Percentiles rank a stretch among this genome's conserved stretches.
phyloP scores from a whole-genome alignment of 1,140 invertebrate genomes.

The Drosophila dunni region DNA sequence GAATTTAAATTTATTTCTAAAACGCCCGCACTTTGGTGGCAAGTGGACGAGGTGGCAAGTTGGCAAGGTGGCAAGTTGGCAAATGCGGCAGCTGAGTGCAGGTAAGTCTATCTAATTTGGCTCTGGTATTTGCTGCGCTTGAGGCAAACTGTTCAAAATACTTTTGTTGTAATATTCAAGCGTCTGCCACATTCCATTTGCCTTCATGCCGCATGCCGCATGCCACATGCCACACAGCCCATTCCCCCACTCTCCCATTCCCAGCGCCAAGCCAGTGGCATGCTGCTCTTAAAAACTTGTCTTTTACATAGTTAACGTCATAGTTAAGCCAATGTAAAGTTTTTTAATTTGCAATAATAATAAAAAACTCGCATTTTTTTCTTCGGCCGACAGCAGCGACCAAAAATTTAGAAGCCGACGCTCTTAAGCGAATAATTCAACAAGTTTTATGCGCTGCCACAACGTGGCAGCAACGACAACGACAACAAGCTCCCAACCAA shows the following conservation, averaged over 20 bases:
- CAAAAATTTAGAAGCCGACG: conserved; percentile 32
- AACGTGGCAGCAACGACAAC: conserved; percentile 26
- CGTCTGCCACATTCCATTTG: conserved; percentile 39
- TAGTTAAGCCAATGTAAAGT: conserved; percentile 80
- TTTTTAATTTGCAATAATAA: conserved; percentile 83
- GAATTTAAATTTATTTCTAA: conserved; percentile 70
- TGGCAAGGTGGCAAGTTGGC: conserved; percentile 3
- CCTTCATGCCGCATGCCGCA: neutral
- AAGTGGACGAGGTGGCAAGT: neutral
- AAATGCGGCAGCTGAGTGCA: conserved; percentile 17
- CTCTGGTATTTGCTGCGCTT: conserved; percentile 56
- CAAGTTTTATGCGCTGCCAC: conserved; percentile 74
- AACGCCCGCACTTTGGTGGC: conserved; percentile 26
- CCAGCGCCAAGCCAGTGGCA: neutral
- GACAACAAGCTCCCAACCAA: too few species aligned
- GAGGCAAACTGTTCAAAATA: conserved; percentile 73
- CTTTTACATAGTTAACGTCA: conserved; percentile 75
- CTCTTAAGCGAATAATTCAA: conserved; percentile 68
- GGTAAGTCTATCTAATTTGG: conserved; percentile 44
- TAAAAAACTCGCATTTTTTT: conserved; percentile 60
- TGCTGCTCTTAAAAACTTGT: conserved; percentile 59
- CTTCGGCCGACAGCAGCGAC: conserved; percentile 46
- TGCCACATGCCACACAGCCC: conserved; percentile 3
- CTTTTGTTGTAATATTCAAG: conserved; percentile 54
- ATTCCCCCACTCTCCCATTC: neutral